Conservation (phyloP, 2,888 invertebrate genomes). For the Heliconius charithonia region DNA sequence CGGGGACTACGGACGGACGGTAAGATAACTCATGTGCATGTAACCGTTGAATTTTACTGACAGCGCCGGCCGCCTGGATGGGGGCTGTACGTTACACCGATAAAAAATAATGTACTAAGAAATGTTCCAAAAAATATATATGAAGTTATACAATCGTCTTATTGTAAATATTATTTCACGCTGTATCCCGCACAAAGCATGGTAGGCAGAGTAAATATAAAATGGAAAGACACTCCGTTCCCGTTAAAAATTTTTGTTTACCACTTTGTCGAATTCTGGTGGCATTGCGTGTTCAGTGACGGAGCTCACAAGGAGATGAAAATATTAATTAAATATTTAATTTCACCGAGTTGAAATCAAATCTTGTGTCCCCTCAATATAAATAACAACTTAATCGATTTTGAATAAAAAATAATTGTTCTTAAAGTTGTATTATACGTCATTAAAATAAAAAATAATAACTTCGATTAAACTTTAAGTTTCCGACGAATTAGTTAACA, state of each 20-base stretch:
- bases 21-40: slow-evolving; percentile 23
- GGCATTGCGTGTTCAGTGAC: too few species aligned
- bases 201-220: too few species aligned
- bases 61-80: not conserved
- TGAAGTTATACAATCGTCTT: too few species aligned
- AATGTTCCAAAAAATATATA: not conserved
- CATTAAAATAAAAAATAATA: not conserved
- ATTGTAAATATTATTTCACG: too few species aligned
- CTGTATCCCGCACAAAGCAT: too few species aligned
- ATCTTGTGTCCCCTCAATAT: too few species aligned
- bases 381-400: not conserved
- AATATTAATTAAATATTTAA: too few species aligned
- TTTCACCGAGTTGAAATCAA: too few species aligned
- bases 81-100: not conserved
- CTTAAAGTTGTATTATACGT: not conserved
- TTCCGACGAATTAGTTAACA: not conserved
- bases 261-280: too few species aligned
- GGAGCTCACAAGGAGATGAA: too few species aligned
- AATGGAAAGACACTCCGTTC: too few species aligned
- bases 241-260: too few species aligned
- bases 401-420: not conserved
- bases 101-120: not conserved
- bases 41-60: slow-evolving; percentile 25
- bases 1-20: not conserved
- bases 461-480: not conserved